Conservation (phyloP, 1,140 invertebrate species). For the Eupristina koningsbergeri region DNA sequence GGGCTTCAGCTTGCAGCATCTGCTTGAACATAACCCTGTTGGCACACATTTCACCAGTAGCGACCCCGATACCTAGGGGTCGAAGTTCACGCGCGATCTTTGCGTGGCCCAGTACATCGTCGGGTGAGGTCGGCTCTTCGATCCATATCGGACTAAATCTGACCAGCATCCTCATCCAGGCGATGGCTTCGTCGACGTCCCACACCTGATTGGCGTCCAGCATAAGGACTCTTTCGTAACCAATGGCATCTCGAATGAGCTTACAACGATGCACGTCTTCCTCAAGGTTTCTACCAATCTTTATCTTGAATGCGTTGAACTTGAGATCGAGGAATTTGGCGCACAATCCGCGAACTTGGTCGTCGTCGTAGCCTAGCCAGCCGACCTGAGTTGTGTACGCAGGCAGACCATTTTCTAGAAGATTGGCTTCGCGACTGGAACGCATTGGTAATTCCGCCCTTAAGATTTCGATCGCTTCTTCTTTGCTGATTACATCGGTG, state of each 20-base stretch:
- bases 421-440: constrained; percentile 75
- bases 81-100: constrained; percentile 78
- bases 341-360: constrained; percentile 80
- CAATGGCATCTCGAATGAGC: constrained; percentile 84
- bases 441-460: constrained; percentile 76
- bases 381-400: constrained; percentile 87
- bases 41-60: constrained; percentile 92
- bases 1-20: constrained; percentile 83
- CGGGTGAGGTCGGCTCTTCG: constrained; percentile 94
- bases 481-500: constrained; percentile 85
- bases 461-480: constrained; percentile 86
- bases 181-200: constrained; percentile 88
- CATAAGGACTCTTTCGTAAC: constrained; percentile 83
- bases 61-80: constrained; percentile 85
- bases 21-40: constrained; percentile 95
- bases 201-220: constrained; percentile 94
- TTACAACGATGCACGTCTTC: constrained; percentile 83
- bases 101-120: constrained; percentile 90
- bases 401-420: constrained; percentile 80
- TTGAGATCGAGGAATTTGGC: constrained; percentile 82
- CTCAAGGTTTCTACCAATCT: constrained; percentile 88
- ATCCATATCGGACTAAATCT: constrained; percentile 89
- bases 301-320: constrained; percentile 89
- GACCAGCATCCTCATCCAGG: constrained; percentile 86
- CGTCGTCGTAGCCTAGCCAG: constrained; percentile 86